phyloP scores from a whole-genome alignment of 2,113 vertebrate species.

The Plecotus auritus region DNA sequence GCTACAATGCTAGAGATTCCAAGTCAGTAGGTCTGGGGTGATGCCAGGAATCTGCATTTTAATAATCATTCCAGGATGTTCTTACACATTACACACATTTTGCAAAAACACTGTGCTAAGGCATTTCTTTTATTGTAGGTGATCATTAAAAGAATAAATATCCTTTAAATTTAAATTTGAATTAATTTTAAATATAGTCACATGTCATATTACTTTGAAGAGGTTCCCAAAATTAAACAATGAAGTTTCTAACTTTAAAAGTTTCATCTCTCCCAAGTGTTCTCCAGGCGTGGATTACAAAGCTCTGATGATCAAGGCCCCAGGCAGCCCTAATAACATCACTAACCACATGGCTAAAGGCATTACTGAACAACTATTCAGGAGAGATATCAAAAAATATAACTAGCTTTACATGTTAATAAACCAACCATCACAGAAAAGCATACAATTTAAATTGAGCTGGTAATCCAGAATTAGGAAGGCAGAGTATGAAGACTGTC shows the following conservation, averaged over 20 bases:
- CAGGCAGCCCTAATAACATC: neutral
- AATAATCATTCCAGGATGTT: neutral
- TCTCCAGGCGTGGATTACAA: neutral
- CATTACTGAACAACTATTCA: neutral
- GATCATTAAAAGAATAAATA: slow-evolving; percentile 33
- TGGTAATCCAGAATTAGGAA: slow-evolving; percentile 59
- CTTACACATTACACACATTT: neutral
- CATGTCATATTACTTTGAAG: neutral
- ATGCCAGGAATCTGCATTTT: neutral
- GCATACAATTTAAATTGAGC: slow-evolving; percentile 60
- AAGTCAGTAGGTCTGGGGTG: neutral
- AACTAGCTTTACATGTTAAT: slow-evolving; percentile 60
- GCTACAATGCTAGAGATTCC: neutral
- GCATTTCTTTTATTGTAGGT: neutral
- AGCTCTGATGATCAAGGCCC: neutral
- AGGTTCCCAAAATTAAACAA: slow-evolving; percentile 36
- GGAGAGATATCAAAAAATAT: slow-evolving; percentile 3
- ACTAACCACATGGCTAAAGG: neutral
- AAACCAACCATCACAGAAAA: slow-evolving; percentile 62
- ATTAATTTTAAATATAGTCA: slow-evolving; percentile 27
- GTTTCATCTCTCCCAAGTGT: neutral
- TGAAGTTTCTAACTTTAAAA: slow-evolving; percentile 21
- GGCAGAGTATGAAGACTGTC: neutral
- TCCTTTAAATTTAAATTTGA: neutral
- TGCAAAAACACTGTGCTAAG: neutral